A percentile compares a stretch with the other conserved stretches of the same genome.
Conservation (phyloP, 2,113 vertebrate genomes). For the Struthidea cinerea region DNA sequence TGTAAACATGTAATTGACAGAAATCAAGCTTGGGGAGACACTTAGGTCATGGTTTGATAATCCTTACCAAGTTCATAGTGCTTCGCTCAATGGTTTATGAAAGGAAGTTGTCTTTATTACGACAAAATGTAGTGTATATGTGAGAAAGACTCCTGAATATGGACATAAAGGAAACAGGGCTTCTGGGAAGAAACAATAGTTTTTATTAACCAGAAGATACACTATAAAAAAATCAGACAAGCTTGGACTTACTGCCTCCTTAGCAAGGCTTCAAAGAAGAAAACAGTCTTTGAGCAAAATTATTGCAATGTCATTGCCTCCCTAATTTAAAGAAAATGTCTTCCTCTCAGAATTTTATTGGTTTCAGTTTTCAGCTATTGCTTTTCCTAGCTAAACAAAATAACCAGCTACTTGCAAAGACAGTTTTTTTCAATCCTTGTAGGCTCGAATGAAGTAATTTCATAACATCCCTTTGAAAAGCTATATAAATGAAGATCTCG, state of each 20-base stretch:
- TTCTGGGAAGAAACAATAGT: neutral
- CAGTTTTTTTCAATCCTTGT: neutral
- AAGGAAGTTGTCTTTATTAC: neutral
- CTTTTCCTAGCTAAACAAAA: neutral
- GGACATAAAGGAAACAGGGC: neutral
- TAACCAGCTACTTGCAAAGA: neutral
- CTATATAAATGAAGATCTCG: neutral
- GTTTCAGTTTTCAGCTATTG: neutral
- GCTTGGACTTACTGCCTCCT: neutral
- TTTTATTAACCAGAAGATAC: neutral
- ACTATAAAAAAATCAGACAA: neutral
- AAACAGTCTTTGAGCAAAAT: neutral
- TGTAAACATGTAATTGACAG: neutral
- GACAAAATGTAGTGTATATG: neutral
- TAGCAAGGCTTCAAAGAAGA: neutral
- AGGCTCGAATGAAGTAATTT: neutral
- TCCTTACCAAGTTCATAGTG: neutral
- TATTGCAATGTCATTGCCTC: neutral
- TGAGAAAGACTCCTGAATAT: neutral
- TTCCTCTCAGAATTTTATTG: neutral
- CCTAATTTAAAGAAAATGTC: neutral
- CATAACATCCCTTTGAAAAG: neutral
- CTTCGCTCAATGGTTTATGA: neutral
- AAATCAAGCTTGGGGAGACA: neutral
- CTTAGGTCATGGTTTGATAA: neutral